Base-by-base conservation (phyloP, 2,113 vertebrate species). In the Fulmarus glacialis region DNA sequence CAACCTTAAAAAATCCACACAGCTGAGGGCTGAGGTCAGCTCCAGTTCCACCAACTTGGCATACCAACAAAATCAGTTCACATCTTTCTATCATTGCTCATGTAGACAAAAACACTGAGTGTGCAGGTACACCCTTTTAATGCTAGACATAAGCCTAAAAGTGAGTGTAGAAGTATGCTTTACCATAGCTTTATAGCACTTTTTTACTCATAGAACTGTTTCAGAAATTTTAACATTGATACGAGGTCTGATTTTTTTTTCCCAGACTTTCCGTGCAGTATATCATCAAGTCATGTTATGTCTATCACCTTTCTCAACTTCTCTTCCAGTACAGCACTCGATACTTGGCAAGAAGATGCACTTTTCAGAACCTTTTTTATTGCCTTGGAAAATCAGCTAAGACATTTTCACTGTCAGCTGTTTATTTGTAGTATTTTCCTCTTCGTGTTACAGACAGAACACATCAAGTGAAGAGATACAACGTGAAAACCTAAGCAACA, bases 351-450 rank as follows among this genome's bases (percentile, higher is more conserved):
- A 58, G 36, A 80, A 85, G n/a, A 43, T 32, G 8, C 16, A 52
- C 32, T 83, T 93, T 86, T 73, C 53, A 80, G 30, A 26, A 63
- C 5, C 36, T 34, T 75, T 80, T 82, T 86, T 78, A 87, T 81
- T 91, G 59, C 63, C 42, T 89, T 27, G 42, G 42, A 66, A 87
- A 94, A 66, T 7, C 24, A 48, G 40, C 40, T 32, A 68, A 83
- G 86, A 62, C 30, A 48, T 94, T 96, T 92, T 81, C 72, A 81
- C 63, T 91, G 80, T 30, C 63, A 83, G 50, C 17, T 53, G 30
- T 87, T 90, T 89, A 73, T 77, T 90, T 72, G 66, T 42, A 62
- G 45, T 11, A 42, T 81, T 73, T 80, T 50, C 15, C n/a, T 23
- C 55, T 77, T 77, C 91, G 42, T 71, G 11, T 53, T 70, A n/a